phyloP scores from a whole-genome alignment of 1,140 invertebrate species.

The Sycobia sp. region DNA sequence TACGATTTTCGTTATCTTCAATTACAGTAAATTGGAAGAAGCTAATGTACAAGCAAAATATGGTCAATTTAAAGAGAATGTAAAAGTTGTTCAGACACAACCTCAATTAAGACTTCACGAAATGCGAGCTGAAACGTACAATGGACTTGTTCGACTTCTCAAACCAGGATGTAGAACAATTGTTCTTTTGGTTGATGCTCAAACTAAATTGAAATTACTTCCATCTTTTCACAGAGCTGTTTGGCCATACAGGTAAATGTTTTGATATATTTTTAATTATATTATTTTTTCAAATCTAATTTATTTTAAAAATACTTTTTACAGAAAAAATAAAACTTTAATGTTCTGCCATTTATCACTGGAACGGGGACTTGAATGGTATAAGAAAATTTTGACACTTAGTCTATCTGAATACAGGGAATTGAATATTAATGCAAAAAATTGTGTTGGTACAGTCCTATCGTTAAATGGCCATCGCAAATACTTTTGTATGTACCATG shows the following conservation, averaged over 20 bases:
- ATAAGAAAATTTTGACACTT: constrained; percentile 83
- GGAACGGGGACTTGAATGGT: constrained; percentile 92
- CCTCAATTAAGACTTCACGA: constrained; percentile 87
- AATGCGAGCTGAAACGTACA: constrained; percentile 92
- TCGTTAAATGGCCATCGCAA: constrained; percentile 94
- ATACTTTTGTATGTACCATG: constrained; percentile 98
- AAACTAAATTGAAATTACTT: constrained; percentile 84
- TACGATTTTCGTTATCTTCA: constrained; percentile 27
- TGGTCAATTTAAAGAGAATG: constrained; percentile 57
- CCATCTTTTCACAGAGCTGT: constrained; percentile 91
- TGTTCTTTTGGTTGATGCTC: constrained; percentile 85
- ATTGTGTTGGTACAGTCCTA: constrained; percentile 96
- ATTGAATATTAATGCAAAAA: constrained; percentile 91
- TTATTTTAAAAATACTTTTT: constrained; percentile 22
- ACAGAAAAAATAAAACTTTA: constrained; percentile 85
- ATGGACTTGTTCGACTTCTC: constrained; percentile 87
- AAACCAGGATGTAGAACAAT: constrained; percentile 96
- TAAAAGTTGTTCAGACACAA: constrained; percentile 56
- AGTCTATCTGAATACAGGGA: constrained; percentile 81
- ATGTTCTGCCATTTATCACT: constrained; percentile 92
- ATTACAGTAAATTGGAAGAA: constrained; percentile 76
- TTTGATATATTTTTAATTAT: constrained; percentile 1
- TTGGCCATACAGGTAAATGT: constrained; percentile 89
- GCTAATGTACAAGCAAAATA: constrained; percentile 72
- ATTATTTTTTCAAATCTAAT: background rate